Conservation (phyloP, 2,888 invertebrate genomes). For the Drosophila barbarae region DNA sequence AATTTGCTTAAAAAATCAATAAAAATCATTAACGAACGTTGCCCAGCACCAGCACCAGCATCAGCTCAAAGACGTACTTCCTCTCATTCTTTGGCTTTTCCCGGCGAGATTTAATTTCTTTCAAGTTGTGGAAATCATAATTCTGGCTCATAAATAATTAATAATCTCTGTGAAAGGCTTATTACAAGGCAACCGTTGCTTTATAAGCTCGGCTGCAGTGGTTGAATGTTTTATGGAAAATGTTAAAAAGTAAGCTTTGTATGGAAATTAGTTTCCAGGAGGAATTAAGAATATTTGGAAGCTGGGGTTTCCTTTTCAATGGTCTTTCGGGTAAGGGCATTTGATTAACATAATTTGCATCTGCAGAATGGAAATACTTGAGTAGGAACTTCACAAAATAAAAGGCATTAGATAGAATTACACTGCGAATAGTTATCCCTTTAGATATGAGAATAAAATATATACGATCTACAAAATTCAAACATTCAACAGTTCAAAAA, state of each 20-base stretch:
- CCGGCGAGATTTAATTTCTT: slow-evolving; percentile 13
- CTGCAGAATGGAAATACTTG: background rate
- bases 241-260: background rate
- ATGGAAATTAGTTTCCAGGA: background rate
- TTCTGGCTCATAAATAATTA: slow-evolving; percentile 36
- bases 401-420: background rate
- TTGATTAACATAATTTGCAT: slow-evolving; percentile 1
- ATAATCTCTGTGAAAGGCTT: slow-evolving; percentile 30
- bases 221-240: slow-evolving; percentile 3
- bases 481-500: background rate
- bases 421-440: background rate
- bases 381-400: background rate
- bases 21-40: slow-evolving; percentile 63
- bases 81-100: background rate
- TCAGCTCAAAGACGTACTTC: background rate
- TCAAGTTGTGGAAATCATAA: slow-evolving; percentile 13
- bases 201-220: slow-evolving; percentile 6
- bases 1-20: slow-evolving; percentile 73
- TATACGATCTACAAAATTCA: background rate
- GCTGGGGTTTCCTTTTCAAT: background rate
- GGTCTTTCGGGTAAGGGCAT: background rate
- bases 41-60: slow-evolving; percentile 1
- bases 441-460: background rate
- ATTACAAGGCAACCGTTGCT: slow-evolving; percentile 4
- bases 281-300: background rate